A percentile compares a stretch with the other conserved stretches of the same genome.
Conservation (phyloP, 2,113 vertebrate species). For the Neoarius graeffei region DNA sequence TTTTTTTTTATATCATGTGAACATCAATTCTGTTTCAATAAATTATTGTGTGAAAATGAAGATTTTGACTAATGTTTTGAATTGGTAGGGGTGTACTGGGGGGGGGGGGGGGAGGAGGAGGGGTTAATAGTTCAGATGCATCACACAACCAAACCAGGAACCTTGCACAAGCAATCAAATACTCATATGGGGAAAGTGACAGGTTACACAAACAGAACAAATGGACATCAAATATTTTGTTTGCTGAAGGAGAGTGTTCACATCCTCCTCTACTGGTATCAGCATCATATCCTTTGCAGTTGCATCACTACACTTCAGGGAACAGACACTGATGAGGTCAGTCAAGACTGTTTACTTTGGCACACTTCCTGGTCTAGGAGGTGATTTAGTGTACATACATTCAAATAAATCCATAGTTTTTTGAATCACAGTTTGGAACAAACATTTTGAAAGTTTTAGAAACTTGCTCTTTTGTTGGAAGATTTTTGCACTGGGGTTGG, state of each 20-base stretch:
- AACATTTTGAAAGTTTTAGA: neutral
- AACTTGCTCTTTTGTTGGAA: neutral
- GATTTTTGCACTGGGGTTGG: too few species aligned
- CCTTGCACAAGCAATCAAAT: neutral
- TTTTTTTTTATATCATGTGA: slow-evolving; percentile 12
- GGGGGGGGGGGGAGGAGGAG: too few species aligned
- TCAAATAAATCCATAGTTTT: neutral
- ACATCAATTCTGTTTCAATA: slow-evolving; percentile 47
- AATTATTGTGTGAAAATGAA: slow-evolving; percentile 50
- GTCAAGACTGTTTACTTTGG: slow-evolving; percentile 40
- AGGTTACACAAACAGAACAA: slow-evolving; percentile 36
- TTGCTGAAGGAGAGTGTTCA: slow-evolving; percentile 42
- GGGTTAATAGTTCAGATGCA: neutral
- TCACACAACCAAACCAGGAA: neutral
- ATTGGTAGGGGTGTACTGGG: neutral
- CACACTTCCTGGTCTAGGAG: neutral
- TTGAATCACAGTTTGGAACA: neutral
- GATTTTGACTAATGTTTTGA: slow-evolving; percentile 27
- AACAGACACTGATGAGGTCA: slow-evolving; percentile 15
- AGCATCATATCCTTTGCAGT: slow-evolving; percentile 47
- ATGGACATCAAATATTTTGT: slow-evolving; percentile 21
- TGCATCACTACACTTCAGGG: slow-evolving; percentile 31
- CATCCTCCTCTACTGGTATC: slow-evolving; percentile 47
- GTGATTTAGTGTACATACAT: neutral
- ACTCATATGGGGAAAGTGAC: neutral